Conservation (phyloP, 1,140 invertebrate genomes). For the Trichomalopsis sarcophagae region DNA sequence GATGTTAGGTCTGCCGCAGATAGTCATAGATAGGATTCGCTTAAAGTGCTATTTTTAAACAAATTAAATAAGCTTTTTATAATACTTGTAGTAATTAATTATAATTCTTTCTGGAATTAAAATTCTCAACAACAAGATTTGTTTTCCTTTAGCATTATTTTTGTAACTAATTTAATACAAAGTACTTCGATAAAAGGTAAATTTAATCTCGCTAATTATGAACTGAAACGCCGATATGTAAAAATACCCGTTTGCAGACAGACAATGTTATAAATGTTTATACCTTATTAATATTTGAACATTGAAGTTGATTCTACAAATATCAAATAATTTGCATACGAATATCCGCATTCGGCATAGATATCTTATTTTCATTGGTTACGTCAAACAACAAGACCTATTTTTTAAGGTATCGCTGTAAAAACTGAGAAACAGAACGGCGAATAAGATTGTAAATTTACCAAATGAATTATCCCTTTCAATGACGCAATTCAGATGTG, state of each 20-base stretch:
- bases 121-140: not conserved
- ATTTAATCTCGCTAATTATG: not conserved
- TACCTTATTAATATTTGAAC: not conserved
- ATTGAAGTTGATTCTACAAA: not conserved
- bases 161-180: not conserved
- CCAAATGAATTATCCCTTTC: not conserved
- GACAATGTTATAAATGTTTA: not conserved
- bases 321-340: not conserved
- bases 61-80: constrained; percentile 6
- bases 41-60: not conserved
- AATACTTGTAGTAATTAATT: not conserved
- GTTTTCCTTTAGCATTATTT: not conserved
- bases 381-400: constrained; percentile 7
- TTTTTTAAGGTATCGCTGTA: constrained; percentile 8
- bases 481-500: no score
- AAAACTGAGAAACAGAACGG: not conserved
- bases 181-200: no score
- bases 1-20: constrained; percentile 55
- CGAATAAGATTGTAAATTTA: not conserved
- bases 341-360: not conserved
- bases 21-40: not conserved
- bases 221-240: not conserved
- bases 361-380: constrained; percentile 28
- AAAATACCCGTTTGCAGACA: no score
- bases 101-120: not conserved